A percentile compares a stretch with the other conserved stretches of the same genome.
These are phyloP conservation scores for Elgaria multicarinata DNA, from an alignment of 2,113 vertebrate genomes.

Conservation along the genomic window DNA sequence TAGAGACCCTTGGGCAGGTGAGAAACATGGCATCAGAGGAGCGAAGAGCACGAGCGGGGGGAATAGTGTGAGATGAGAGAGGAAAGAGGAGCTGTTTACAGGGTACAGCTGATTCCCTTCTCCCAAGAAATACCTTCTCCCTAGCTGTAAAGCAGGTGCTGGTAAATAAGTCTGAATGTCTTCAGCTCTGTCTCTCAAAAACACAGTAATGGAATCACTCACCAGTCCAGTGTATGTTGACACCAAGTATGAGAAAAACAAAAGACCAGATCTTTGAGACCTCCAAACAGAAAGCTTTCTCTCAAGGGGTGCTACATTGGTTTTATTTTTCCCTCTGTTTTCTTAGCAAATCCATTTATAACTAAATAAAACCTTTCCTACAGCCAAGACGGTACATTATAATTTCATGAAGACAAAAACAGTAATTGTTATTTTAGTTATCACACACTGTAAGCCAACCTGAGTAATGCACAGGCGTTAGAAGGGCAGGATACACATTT, in stretches of 20 bases:
- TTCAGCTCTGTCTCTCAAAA: no score
- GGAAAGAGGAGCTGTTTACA: neutral
- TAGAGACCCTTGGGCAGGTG: no score
- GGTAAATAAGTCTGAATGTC: neutral
- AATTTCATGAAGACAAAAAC: neutral
- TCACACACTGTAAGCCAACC: neutral
- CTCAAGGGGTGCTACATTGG: neutral
- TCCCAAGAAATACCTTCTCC: neutral
- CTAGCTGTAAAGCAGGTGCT: neutral
- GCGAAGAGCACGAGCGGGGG: no score
- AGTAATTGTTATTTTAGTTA: neutral
- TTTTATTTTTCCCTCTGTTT: neutral
- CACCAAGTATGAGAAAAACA: neutral
- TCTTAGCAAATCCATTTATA: neutral
- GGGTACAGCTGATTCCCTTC: neutral
- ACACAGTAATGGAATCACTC: neutral
- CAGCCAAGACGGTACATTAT: neutral
- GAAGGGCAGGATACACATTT: no score
- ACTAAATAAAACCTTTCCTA: neutral
- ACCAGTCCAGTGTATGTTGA: neutral
- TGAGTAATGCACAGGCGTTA: no score
- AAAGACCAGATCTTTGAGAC: neutral
- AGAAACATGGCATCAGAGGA: no score
- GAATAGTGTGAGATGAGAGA: no score
- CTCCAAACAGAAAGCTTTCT: neutral